Base-by-base conservation (phyloP, 2,888 invertebrate species). In the Pharmacophagus antenor region DNA sequence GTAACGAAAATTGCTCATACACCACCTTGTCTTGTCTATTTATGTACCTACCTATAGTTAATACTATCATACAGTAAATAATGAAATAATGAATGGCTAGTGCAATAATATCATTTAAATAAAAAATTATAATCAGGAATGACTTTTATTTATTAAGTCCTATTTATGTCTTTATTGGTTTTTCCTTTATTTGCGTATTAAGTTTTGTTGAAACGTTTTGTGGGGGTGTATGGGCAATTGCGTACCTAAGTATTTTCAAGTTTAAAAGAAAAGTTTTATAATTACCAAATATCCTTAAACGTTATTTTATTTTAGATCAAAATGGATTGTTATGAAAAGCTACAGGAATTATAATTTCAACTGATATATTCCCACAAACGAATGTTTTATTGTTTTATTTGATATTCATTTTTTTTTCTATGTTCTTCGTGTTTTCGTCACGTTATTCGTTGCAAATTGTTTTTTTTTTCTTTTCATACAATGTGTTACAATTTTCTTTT, bases 191-290 rank as follows among this genome's bases (percentile, higher is more conserved):
- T 76, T 77, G 80, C 58, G 55, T 42, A 68, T 52, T 68, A 55
- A 63, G 61, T 80, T 80, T 65, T 72, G 77, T 80, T 70, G 70
- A 77, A 80, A 81, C 82, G 82, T 84, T 88, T 89, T 90, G 88
- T 88, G 88, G 89, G 89, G 88, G 88, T 90, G 89, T 90, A 89
- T 90, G 89, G 89, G 89, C 89, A 90, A 87, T 88, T 77, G 65
- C 68, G 63, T 66, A 69, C 68, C 67, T 68, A 67, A 67, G 70
- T 23, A 55, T 20, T 17, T 51, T 53, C 18, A 61, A 52, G 17
- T 50, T 60, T 15, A 23, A 50, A 57, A 42, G 22, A 50, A 41
- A 17, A 0, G 5, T 50, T 12, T 27, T 22, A 37, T 52, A 37
- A 31, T 23, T 46, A 49, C 25, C 44, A 10, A 41, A 52, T 27